Percentiles rank a stretch among this genome's conserved stretches.
Evolutionary conservation across 2,113 vertebrate species (phyloP).

Genomic region (Podarcis cretensis): DNA sequence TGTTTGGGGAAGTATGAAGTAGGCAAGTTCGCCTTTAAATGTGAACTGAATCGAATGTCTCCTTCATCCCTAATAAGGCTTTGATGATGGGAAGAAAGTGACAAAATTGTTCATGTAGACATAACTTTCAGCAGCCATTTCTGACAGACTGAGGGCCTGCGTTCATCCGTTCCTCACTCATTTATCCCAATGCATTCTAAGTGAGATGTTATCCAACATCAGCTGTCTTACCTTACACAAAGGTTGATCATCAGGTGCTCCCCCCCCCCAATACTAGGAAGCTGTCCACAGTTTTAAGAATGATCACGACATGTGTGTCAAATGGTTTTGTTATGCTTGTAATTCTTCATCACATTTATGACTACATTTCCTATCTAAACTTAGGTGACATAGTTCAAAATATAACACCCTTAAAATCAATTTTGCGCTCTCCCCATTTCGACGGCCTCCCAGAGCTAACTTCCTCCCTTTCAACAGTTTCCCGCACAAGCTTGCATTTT

Average conservation of each 20-base stretch:
- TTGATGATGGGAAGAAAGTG: not conserved
- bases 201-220: not conserved
- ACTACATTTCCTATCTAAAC: constrained; percentile 30
- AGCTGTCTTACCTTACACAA: not conserved
- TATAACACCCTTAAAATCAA: constrained; percentile 49
- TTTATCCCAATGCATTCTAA: not conserved
- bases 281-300: not conserved
- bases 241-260: not conserved
- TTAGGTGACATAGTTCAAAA: constrained; percentile 39
- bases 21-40: no score
- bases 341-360: not conserved
- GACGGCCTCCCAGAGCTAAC: not conserved
- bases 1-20: no score
- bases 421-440: constrained; percentile 40
- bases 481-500: no score
- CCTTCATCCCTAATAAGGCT: no score
- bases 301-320: not conserved
- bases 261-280: not conserved
- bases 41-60: no score
- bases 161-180: not conserved
- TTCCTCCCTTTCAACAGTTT: constrained; percentile 14
- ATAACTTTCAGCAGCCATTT: not conserved
- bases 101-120: not conserved
- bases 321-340: constrained; percentile 34
- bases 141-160: not conserved